Base-by-base conservation (phyloP, 2,888 invertebrate species). In the Rhagonycha lutea region DNA sequence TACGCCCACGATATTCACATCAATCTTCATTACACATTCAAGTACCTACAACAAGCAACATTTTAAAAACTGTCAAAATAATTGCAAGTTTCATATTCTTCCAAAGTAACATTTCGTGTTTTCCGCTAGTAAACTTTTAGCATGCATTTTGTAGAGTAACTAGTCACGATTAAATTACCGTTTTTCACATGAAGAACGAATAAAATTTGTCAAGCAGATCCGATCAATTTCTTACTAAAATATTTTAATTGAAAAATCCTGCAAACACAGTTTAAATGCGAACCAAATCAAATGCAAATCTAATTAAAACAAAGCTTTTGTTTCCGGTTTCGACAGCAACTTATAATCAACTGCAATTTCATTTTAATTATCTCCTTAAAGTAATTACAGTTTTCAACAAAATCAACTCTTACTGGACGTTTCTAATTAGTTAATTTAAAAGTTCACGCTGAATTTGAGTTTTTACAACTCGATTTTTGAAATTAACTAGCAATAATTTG, bases 41-140 rank as follows among this genome's bases (percentile, higher is more conserved):
- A 65, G 26, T 24, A 65, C 23, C 12, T 14, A 61, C 28, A 61
- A 68, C 67, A 68, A 47, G 60, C 72, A 68, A 28, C 61, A 12
- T 67, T 32, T 60, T 32, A 26, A 28, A 61, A 26, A 23, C 72
- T 68, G 68, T 68, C 68, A 68, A 14, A 72, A 14, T 18, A 72
- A 72, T 72, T 72, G 26, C 62, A 28, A 60, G 29, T 72, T 47
- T 61, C 28, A 68, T 61, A 68, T 72, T 72, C 65, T 61, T 61
- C 32, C 68, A 60, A 68, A 65, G 63, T 65, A 65, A 65, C 63
- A 26, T 65, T 65, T 23, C 18, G n/a, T 65, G 63, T 65, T 65
- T 24, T n/a, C 18, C 12, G 47, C 47, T 47, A 47, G 47, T 47
- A 47, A 47, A 47, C 47, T 47, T 47, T 47, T 47, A 47, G 47